phyloP scores from a whole-genome alignment of 2,888 invertebrate genomes.

The Eurois occulta region DNA sequence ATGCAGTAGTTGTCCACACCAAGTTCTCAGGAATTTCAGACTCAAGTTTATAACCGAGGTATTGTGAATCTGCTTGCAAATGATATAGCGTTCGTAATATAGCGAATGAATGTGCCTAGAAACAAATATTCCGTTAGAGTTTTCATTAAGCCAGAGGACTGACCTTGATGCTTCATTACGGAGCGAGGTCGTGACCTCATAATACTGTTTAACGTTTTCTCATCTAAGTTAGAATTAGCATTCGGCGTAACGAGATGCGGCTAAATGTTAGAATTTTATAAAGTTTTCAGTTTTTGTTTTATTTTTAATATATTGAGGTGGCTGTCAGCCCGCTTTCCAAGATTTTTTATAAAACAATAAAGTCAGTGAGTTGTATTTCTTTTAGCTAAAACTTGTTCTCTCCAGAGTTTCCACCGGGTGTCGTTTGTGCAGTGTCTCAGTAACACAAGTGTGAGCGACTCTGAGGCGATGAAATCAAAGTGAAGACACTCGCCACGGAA shows the following conservation, averaged over 20 bases:
- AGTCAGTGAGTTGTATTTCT: background rate
- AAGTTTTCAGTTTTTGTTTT: background rate
- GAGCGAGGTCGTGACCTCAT: background rate
- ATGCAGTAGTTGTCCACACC: no score
- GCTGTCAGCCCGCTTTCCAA: background rate
- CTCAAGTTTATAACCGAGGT: background rate
- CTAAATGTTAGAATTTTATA: background rate
- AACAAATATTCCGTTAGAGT: background rate
- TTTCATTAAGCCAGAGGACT: background rate
- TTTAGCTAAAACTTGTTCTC: background rate
- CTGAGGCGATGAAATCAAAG: no score
- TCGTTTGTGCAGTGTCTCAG: background rate
- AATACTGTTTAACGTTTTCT: background rate
- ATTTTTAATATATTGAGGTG: background rate
- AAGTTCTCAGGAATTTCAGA: no score
- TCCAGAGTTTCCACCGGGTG: background rate
- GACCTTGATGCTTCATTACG: background rate
- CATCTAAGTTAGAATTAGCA: constrained; percentile 8
- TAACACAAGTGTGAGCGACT: constrained; percentile 10
- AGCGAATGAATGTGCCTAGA: background rate
- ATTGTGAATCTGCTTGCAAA: background rate
- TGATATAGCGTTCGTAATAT: no score
- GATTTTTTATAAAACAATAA: background rate
- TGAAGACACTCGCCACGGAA: constrained; percentile 35
- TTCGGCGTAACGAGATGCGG: background rate